Percentiles rank a stretch among this genome's conserved stretches.
phyloP scores from a whole-genome alignment of 2,113 vertebrate genomes.

The Odobenus rosmarus region DNA sequence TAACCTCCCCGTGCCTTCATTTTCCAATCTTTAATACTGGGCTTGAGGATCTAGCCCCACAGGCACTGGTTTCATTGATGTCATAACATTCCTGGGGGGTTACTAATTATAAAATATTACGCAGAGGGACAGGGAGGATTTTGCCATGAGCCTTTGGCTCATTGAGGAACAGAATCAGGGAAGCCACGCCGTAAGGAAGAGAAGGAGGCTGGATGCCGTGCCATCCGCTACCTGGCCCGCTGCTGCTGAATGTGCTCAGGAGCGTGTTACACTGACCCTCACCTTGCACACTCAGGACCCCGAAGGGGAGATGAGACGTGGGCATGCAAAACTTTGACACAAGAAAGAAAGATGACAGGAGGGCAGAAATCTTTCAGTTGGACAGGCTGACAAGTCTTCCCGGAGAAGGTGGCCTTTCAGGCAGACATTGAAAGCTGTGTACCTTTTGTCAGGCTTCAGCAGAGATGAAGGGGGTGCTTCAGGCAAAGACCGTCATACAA shows the following conservation, averaged over 20 bases:
- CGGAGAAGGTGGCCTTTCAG: not conserved
- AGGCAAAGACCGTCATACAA: not conserved
- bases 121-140: not conserved
- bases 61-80: not conserved
- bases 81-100: not conserved
- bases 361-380: not conserved
- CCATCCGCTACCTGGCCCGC: not conserved
- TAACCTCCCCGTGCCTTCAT: not conserved
- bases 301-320: not conserved
- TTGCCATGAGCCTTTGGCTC: not conserved
- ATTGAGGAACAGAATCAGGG: not conserved
- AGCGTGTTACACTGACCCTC: not conserved
- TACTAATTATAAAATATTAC: not conserved
- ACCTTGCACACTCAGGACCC: not conserved
- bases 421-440: not conserved
- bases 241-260: not conserved
- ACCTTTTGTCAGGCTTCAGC: not conserved
- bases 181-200: not conserved
- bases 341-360: not conserved
- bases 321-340: not conserved
- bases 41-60: not conserved
- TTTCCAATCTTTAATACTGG: not conserved
- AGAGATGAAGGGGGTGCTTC: not conserved
- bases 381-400: not conserved
- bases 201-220: not conserved